Evolutionary conservation across 2,113 vertebrate genomes (phyloP), one percentile per base, ranked within the genome.

Genomic region (Muscicapa adusta): DNA sequence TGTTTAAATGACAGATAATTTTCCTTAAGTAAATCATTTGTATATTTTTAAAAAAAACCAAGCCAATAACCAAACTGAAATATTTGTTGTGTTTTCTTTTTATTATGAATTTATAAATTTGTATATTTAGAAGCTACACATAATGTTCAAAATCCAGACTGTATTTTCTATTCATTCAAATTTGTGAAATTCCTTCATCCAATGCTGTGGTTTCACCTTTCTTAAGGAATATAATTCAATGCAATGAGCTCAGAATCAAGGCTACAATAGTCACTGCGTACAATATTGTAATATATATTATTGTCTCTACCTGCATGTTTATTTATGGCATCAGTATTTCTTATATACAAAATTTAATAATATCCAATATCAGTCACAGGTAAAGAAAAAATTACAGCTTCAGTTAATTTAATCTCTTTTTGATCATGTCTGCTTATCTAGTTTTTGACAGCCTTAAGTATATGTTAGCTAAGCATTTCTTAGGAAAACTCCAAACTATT

Each of bases 1-100:
- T 78, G 73, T 96, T 88, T 98, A 96, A 97, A 26, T 34, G 38
- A 38, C 12, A 25, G 14, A 72, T 56, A 10, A 50, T 61, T 82
- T 50, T 77, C 33, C 24, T 57, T 17, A 33, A 26, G 31, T 63
- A 33, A 42, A 34, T 47, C 63, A 47, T 38, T 84, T 78, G 34
- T 63, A 7, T 23, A 34, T 42, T 23, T 45, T 8, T 10, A 38
- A 38, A 38, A 17, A 53, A 13, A 56, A 54, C 42, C 4, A 57
- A 36, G 6, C 26, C 19, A 51, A 14, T 18, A 51, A 24, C 12
- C 9, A 51, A 73, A 42, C 18, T 10, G 3, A 51, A 66, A 81
- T 66, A 51, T 70, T 85, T 94, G 10, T 38, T 54, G 51, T 31
- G 3, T 53, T 18, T 70, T 77, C 19, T 60, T 94, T 74, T 77